A percentile compares a stretch with the other conserved stretches of the same genome.
phyloP scores from a whole-genome alignment of 2,113 vertebrate genomes.

The Dicaeum eximium region DNA sequence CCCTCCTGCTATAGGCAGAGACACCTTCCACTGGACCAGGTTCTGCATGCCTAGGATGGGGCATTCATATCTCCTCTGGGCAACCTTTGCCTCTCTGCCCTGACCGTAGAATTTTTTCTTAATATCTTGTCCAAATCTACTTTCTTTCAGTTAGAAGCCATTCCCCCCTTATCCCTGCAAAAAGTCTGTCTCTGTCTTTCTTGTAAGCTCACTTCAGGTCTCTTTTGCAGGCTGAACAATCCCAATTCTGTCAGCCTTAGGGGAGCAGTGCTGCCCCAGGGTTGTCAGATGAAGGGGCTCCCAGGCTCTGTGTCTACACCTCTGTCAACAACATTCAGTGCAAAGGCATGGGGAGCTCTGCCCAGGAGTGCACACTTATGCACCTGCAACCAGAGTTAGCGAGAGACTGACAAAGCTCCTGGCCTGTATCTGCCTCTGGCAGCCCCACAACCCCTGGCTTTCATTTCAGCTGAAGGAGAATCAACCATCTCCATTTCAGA shows the following conservation, averaged over 20 bases:
- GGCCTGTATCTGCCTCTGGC: neutral
- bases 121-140: neutral
- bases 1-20: neutral
- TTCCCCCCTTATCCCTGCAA: neutral
- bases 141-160: neutral
- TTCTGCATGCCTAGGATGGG: neutral
- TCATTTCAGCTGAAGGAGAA: neutral
- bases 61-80: neutral
- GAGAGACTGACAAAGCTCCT: neutral
- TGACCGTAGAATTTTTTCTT: neutral
- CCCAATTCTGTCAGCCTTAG: neutral
- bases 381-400: neutral
- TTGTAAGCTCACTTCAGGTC: neutral
- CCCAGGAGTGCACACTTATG: neutral
- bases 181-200: neutral
- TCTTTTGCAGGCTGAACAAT: neutral
- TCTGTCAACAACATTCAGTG: neutral
- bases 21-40: neutral
- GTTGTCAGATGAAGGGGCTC: fast-evolving
- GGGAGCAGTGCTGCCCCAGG: neutral
- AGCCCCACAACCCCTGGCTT: neutral
- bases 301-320: neutral
- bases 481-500: fast-evolving
- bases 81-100: neutral
- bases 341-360: neutral